Conservation (phyloP, 2,797 vertebrate genomes). For the Sparidentex hasta region DNA sequence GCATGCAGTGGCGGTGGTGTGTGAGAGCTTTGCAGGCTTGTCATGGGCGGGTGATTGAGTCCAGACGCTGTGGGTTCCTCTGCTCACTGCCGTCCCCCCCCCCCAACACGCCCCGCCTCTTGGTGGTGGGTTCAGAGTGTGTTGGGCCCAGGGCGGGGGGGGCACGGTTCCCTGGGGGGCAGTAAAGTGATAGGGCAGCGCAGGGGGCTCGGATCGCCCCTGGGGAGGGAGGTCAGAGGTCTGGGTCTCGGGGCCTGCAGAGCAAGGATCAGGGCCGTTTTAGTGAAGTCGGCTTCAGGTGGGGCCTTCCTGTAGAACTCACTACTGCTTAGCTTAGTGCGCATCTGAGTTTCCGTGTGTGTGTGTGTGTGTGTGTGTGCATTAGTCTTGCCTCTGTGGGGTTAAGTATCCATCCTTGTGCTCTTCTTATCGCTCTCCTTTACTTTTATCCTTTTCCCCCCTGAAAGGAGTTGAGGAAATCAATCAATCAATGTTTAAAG, state of each 20-base stretch:
- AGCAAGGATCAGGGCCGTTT: conserved; percentile 51
- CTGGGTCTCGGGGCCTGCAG: conserved; percentile 38
- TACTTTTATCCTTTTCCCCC: neutral
- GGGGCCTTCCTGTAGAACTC: conserved; percentile 54
- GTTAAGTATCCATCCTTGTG: neutral
- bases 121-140: conserved; percentile 69
- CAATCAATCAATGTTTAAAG: neutral
- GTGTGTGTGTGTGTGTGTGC: neutral
- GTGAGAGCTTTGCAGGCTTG: conserved; percentile 67
- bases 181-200: conserved; percentile 80
- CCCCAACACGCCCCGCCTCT: neutral
- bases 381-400: neutral
- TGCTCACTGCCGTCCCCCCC: conserved; percentile 27
- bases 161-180: conserved; percentile 72
- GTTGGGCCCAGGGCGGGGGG: conserved; percentile 41
- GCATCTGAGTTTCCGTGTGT: conserved; percentile 37
- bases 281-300: conserved; percentile 67
- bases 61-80: conserved; percentile 78
- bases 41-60: conserved; percentile 80
- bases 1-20: conserved; percentile 22
- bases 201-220: conserved; percentile 58
- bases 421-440: too few species aligned
- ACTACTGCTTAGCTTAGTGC: conserved; percentile 34
- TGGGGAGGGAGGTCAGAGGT: conserved; percentile 70
- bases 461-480: neutral